Base-by-base conservation (phyloP, 1,140 invertebrate genomes). In the Aporrectodea caliginosa region DNA sequence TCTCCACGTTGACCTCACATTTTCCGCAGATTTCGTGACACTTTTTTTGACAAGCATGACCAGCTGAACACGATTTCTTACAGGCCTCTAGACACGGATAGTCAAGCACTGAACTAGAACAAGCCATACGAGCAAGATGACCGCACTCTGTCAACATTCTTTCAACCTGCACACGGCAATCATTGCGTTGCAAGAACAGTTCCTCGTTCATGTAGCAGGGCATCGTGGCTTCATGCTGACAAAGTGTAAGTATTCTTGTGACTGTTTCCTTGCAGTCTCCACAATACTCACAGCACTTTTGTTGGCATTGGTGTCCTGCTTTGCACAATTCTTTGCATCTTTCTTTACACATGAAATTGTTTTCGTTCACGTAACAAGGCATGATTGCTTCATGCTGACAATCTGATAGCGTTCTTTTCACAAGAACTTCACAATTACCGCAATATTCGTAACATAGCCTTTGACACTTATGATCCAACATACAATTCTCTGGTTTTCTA, bases 211-310 rank as follows among this genome's bases (percentile, higher is more conserved):
- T 22, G 43, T 58, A 58, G 22, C 43, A 58, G 6, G 43, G 43
- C 6, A 58, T 58, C 22, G 22, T 58, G 43, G 22, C 43, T 58
- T 58, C 43, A 22, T 58, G 43, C 22, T 58, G 43, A 22, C 43
- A 58, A 12, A 6, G 6, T 6, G 6, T 22, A 6, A 58, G 22
- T 58, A 58, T 58, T 58, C 43, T 6, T 22, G 6, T 58, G 6
- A 58, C 22, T 22, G 43, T 6, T 58, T 12, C 43, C 22, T 58
- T 6, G 43, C 43, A 58, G 22, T 84, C 68, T 2, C 90, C 88
- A 85, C 92, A 92, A 1, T 85, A 87, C 70, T 91, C 91, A 68
- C 79, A 80, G 84, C 92, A 92, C 29, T 16, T 68, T 86, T 93
- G 92, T 0, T 86, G 88, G 85, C 92, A 93, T 33, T 72, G 14